Conservation (phyloP, 2,113 vertebrate species). For the Bostrychus sinensis region DNA sequence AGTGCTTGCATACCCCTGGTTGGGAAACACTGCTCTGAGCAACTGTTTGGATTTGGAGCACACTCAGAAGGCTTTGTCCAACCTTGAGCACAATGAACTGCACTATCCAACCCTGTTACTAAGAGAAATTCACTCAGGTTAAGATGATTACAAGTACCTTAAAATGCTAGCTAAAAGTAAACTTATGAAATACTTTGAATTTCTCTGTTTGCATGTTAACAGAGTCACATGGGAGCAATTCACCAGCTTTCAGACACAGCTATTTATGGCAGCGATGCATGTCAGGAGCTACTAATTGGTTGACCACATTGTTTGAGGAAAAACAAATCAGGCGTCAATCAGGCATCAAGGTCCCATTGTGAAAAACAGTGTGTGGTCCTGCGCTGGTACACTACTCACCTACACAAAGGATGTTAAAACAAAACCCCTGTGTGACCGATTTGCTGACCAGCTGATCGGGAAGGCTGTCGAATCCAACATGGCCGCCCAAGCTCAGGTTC, state of each 20-base stretch:
- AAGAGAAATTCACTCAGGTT: not conserved
- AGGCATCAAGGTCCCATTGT: not conserved
- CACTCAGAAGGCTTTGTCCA: no score
- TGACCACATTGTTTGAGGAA: slow-evolving; percentile 1
- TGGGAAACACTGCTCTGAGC: no score
- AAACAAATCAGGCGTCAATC: slow-evolving; percentile 12
- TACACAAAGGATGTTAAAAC: slow-evolving; percentile 99
- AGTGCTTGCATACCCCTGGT: no score
- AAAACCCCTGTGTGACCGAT: slow-evolving; percentile 96
- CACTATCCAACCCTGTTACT: no score
- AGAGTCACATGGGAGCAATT: slow-evolving; percentile 12
- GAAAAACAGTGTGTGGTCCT: not conserved
- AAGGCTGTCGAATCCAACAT: slow-evolving; percentile 97
- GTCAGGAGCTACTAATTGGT: not conserved
- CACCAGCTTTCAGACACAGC: slow-evolving; percentile 17
- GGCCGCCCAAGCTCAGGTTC: slow-evolving; percentile 89
- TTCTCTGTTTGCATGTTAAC: not conserved
- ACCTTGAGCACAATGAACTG: no score
- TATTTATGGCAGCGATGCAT: not conserved
- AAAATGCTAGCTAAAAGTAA: not conserved
- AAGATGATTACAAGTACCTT: not conserved
- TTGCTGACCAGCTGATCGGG: slow-evolving; percentile 98
- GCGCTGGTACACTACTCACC: slow-evolving; percentile 82
- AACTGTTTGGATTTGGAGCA: no score
- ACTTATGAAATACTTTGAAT: not conserved